Conservation (phyloP, 2,888 invertebrate species). For the Hedychridium roseum region DNA sequence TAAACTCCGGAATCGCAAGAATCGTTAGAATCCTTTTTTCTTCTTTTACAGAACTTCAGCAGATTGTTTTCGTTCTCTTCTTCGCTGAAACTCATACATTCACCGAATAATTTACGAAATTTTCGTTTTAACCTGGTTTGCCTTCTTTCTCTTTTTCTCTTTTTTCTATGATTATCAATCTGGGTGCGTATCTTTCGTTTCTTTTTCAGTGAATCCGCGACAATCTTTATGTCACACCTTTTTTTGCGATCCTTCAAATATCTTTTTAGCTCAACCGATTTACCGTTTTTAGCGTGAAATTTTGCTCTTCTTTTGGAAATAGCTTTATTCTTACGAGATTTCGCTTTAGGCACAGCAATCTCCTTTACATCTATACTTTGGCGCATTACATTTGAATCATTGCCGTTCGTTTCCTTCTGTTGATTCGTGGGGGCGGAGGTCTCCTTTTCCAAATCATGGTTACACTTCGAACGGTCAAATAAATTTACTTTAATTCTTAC, state of each 20-base stretch:
- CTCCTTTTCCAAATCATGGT: neutral
- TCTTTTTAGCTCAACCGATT: no score
- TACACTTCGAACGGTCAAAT: neutral
- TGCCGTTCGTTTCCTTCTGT: no score
- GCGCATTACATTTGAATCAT: no score
- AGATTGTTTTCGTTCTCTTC: conserved; percentile 22
- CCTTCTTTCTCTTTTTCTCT: neutral
- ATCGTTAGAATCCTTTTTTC: conserved; percentile 13
- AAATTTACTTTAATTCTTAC: conserved; percentile 1
- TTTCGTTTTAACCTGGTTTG: conserved; percentile 1
- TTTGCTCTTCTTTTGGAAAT: no score
- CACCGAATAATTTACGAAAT: conserved; percentile 14
- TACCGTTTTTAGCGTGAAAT: no score
- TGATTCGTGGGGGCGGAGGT: no score
- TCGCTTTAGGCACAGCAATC: no score
- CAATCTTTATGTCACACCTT: no score
- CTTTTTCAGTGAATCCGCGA: no score
- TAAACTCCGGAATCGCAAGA: conserved; percentile 18
- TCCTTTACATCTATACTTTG: no score
- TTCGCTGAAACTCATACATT: conserved; percentile 13
- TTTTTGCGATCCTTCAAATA: no score
- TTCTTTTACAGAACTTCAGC: conserved; percentile 2
- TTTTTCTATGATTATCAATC: neutral
- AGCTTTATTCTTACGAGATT: no score
- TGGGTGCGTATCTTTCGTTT: neutral